Conservation (phyloP, 1,140 invertebrate genomes). For the Lepidostoma basale region DNA sequence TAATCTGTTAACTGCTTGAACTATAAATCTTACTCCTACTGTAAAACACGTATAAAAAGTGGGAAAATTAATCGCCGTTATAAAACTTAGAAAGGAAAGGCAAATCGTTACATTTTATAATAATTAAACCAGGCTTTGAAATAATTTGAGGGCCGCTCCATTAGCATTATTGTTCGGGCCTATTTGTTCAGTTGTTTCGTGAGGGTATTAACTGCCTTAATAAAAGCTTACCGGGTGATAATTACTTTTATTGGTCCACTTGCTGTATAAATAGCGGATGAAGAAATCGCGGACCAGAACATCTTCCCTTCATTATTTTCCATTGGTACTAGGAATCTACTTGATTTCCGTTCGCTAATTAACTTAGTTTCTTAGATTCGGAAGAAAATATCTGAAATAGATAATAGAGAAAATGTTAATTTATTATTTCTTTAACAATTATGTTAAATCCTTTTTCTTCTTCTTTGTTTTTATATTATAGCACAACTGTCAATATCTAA, state of each 20-base stretch:
- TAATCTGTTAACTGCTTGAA: too few species aligned
- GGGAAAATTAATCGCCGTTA: not conserved
- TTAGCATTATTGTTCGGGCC: slow-evolving; percentile 32
- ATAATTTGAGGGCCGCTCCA: slow-evolving; percentile 23
- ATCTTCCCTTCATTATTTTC: not conserved
- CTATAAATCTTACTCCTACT: too few species aligned
- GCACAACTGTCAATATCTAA: not conserved
- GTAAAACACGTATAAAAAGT: too few species aligned
- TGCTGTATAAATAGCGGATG: not conserved
- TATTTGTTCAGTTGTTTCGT: slow-evolving; percentile 32
- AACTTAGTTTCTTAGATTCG: not conserved
- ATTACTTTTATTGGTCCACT: slow-evolving; percentile 37
- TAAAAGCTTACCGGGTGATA: slow-evolving; percentile 30
- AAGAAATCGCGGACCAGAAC: not conserved
- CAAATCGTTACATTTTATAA: not conserved
- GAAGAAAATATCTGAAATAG: not conserved
- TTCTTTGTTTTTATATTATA: not conserved
- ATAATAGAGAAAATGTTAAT: not conserved
- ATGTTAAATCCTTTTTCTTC: not conserved
- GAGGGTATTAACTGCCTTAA: slow-evolving; percentile 28
- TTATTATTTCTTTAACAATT: not conserved
- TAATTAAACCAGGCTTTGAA: slow-evolving; percentile 24
- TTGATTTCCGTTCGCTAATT: not conserved
- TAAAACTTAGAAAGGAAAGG: not conserved
- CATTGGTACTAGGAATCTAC: not conserved